Conservation (phyloP, 2,888 invertebrate genomes). For the Ramazzottius varieornatus region DNA sequence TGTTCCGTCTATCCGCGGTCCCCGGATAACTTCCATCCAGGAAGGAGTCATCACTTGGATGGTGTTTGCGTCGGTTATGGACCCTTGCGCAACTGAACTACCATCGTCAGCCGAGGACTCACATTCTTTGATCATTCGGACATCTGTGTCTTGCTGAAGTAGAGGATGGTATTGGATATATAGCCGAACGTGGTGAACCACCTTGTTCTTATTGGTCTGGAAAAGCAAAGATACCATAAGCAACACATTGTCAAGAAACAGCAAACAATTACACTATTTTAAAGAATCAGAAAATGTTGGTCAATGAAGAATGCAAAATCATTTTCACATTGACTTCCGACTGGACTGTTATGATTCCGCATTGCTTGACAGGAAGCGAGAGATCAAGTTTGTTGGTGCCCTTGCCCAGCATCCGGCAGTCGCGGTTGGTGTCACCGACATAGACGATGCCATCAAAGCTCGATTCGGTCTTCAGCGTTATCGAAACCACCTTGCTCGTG, state of each 20-base stretch:
- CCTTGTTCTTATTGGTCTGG: neutral
- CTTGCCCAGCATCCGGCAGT: slow-evolving; percentile 3
- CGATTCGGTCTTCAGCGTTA: neutral
- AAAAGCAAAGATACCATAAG: too few species aligned
- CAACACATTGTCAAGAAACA: too few species aligned
- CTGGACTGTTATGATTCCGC: neutral
- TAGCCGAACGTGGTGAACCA: neutral
- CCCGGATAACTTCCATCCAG: neutral
- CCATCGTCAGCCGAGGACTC: neutral
- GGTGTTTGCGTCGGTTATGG: neutral
- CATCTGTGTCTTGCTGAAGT: neutral
- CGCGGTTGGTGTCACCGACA: neutral
- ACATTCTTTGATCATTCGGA: neutral
- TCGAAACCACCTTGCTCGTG: neutral
- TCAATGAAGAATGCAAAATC: neutral
- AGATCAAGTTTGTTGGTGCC: neutral
- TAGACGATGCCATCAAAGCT: neutral
- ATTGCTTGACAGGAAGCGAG: neutral
- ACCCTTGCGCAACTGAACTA: neutral
- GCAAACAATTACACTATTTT: neutral
- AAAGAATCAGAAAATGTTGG: too few species aligned
- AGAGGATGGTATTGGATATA: neutral
- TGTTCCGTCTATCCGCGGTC: neutral
- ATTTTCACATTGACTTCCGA: neutral
- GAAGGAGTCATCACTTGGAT: neutral